phyloP scores from a whole-genome alignment of 2,113 vertebrate genomes.

The Odontophorus gujanensis region DNA sequence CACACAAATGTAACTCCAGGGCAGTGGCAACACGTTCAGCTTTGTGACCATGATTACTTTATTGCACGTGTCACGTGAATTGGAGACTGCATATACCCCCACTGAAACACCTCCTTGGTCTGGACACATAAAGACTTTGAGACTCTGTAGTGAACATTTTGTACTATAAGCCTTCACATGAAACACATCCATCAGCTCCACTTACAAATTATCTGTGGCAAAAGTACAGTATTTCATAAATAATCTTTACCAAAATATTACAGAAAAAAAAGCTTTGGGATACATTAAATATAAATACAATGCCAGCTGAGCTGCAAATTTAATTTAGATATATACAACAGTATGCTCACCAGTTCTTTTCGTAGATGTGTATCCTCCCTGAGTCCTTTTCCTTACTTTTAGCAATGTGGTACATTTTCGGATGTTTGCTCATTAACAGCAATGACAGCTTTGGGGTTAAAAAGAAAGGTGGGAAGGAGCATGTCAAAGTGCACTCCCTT shows the following conservation, averaged over 20 bases:
- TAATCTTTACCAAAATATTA: conserved; percentile 50
- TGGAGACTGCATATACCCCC: background rate
- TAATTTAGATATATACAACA: conserved; percentile 33
- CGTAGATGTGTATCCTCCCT: conserved; percentile 63
- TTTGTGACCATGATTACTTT: background rate
- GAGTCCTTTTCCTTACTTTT: conserved; percentile 70
- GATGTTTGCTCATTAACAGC: background rate
- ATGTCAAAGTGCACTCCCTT: background rate
- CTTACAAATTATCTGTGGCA: conserved; percentile 52
- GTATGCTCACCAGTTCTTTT: background rate
- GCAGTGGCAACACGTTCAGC: background rate
- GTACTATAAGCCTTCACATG: conserved; percentile 41
- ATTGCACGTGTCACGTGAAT: conserved; percentile 4
- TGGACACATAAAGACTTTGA: conserved; percentile 34
- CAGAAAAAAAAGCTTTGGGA: conserved; percentile 55
- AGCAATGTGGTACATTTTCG: background rate
- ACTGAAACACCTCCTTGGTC: conserved; percentile 29
- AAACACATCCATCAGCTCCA: conserved; percentile 51
- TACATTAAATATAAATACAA: conserved; percentile 47
- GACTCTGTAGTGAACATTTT: conserved; percentile 22
- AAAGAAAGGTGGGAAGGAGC: background rate
- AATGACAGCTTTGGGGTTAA: background rate
- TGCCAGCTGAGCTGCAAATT: conserved; percentile 41
- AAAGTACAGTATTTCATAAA: conserved; percentile 57
- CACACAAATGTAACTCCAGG: conserved; percentile 40